Evolutionary conservation across 1,140 invertebrate species (phyloP), one percentile per base, ranked within the genome.

Genomic region (Trigoniulus corallinus): DNA sequence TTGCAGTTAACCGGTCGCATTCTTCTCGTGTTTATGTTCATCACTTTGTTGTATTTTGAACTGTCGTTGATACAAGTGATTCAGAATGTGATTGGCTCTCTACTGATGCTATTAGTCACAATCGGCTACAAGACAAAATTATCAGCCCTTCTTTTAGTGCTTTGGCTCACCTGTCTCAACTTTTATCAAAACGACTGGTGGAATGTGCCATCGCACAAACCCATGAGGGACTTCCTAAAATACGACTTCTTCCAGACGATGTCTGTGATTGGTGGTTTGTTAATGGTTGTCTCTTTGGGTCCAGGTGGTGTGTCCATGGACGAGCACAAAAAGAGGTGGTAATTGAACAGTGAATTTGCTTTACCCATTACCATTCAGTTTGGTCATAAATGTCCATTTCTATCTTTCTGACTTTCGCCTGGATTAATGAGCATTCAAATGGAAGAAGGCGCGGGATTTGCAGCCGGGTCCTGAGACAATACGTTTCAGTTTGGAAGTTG

Each of bases 221-320:
- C 93, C 18, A 81, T 98, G 56, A 77, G 94, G 65, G 96, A 99
- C 71, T 98, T 99, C 73, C 79, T 99, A 42, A 98, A 98, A 77
- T 99, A 99, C 64, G 96, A 99, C 70, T 99, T 99, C 74, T 99
- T 99, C 82, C 77, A 98, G 85, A 99, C 93, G 27, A 69, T 97
- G 54, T 98, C 94, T 47, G 95, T 99, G 34, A 85, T 99, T 60
- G 96, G 96, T 54, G 96, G 96, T 53, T 76, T 99, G n/a, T 71
- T 99, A 39, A 93, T 99, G 81, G 92, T 99, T 56, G 94, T 99
- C 1, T 91, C 89, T 46, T 75, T 97, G 54, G 96, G 96, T 22
- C 95, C 96, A 21, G 96, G 96, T 53, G 92, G 91, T 48, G 91
- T 98, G 26, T 97, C 92, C 46, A 96, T 99, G 87, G 96, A 99